phyloP scores from a whole-genome alignment of 2,888 invertebrate genomes.

The Tetragnatha montana region DNA sequence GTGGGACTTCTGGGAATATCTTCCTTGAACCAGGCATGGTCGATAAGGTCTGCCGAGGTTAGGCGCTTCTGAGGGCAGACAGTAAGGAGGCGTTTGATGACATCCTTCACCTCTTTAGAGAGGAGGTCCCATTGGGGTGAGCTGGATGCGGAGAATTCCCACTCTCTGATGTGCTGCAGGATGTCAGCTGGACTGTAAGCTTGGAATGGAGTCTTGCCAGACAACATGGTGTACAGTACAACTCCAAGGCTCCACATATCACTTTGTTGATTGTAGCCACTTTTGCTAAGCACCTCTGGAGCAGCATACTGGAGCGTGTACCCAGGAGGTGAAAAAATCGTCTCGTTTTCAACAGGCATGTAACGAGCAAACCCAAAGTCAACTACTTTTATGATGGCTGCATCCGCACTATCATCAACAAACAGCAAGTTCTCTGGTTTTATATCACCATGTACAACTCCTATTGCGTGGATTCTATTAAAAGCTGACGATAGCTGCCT shows the following conservation, averaged over 20 bases:
- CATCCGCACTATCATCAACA: constrained; percentile 78
- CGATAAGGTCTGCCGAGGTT: constrained; percentile 82
- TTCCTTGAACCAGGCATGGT: constrained; percentile 83
- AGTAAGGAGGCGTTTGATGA: constrained; percentile 85
- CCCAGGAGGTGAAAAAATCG: constrained; percentile 88
- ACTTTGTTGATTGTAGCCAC: constrained; percentile 91
- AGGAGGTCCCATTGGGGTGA: constrained; percentile 84
- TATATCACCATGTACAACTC: constrained; percentile 93
- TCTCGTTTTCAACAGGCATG: constrained; percentile 81
- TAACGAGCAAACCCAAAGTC: constrained; percentile 97
- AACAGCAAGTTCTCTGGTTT: constrained; percentile 93
- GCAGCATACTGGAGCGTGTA: constrained; percentile 96
- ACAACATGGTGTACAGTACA: constrained; percentile 90
- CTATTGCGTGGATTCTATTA: constrained; percentile 87
- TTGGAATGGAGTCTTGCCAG: constrained; percentile 90
- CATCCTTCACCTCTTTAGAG: constrained; percentile 84
- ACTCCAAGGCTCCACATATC: constrained; percentile 98
- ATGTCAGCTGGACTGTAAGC: constrained; percentile 81
- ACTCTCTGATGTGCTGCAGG: constrained; percentile 87
- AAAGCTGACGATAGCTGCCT: constrained; percentile 89
- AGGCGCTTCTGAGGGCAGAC: constrained; percentile 86
- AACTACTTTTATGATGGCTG: constrained; percentile 88
- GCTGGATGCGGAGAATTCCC: constrained; percentile 84
- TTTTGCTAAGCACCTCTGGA: constrained; percentile 87
- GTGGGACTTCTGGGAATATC: constrained; percentile 78